phyloP scores from a whole-genome alignment of 2,888 invertebrate species.

The Dorcus parallelipipedus region DNA sequence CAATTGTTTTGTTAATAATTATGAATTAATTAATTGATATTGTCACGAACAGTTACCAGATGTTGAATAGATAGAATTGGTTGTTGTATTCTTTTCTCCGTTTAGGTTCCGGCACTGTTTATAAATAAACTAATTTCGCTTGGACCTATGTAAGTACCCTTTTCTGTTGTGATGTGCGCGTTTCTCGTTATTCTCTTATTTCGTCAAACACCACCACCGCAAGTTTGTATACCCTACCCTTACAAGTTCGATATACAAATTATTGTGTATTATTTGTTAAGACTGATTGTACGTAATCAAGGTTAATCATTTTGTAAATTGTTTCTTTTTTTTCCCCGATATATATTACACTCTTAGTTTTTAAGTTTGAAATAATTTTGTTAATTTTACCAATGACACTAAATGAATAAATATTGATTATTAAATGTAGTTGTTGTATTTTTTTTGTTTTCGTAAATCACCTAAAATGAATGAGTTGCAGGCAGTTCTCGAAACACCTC shows the following conservation, averaged over 20 bases:
- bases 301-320: constrained; percentile 28
- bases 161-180: too few relatives aligned
- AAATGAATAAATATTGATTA: constrained; percentile 43
- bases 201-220: too few relatives aligned
- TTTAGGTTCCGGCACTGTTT: background rate
- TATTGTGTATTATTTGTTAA: constrained; percentile 44
- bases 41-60: constrained; percentile 32
- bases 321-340: constrained; percentile 24
- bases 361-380: constrained; percentile 33
- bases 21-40: constrained; percentile 1
- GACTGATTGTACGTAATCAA: constrained; percentile 38
- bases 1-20: constrained; percentile 10
- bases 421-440: constrained; percentile 29
- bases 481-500: too few relatives aligned
- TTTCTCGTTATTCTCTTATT: too few relatives aligned
- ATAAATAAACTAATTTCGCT: too few relatives aligned
- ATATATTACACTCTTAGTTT: constrained; percentile 27
- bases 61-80: constrained; percentile 18
- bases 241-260: constrained; percentile 23
- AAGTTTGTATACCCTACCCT: background rate
- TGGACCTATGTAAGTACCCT: too few relatives aligned
- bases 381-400: constrained; percentile 40
- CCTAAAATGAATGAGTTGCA: background rate
- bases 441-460: background rate
- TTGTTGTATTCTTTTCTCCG: background rate